A percentile compares a stretch with the other conserved stretches of the same genome.
Conservation (phyloP, 2,113 vertebrate genomes). For the Pluvialis apricaria region DNA sequence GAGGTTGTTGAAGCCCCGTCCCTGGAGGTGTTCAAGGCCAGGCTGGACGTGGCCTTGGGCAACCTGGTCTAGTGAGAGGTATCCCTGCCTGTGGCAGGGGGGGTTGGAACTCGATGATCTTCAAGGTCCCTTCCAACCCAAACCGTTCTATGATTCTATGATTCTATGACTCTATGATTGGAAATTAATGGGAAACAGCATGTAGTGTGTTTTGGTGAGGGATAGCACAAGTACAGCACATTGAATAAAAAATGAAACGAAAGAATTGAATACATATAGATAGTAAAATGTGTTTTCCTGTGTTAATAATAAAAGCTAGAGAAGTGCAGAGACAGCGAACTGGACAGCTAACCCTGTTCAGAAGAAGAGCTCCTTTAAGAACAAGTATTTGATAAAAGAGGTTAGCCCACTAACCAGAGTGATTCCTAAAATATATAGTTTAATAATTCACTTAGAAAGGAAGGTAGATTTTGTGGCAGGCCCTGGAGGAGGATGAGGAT, state of each 20-base stretch:
- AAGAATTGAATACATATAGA: not conserved
- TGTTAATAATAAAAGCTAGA: not conserved
- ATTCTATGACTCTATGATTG: too few species aligned
- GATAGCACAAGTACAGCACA: not conserved
- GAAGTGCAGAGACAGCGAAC: not conserved
- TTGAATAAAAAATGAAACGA: not conserved
- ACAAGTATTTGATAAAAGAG: not conserved
- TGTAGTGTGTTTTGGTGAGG: not conserved
- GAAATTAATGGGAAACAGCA: not conserved
- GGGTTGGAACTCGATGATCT: too few species aligned
- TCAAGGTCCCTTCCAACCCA: too few species aligned
- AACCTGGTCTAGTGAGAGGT: too few species aligned
- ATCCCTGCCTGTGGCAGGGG: too few species aligned
- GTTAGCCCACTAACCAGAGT: not conserved
- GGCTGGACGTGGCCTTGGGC: too few species aligned
- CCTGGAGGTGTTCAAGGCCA: too few species aligned
- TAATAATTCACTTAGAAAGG: not conserved
- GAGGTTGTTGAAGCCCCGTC: too few species aligned
- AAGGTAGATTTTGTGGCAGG: not conserved
- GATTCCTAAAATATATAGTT: not conserved
- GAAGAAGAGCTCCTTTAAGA: not conserved
- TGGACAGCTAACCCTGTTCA: not conserved
- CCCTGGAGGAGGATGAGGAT: not conserved
- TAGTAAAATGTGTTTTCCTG: not conserved
- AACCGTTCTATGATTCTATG: too few species aligned